Percentiles rank a stretch among this genome's conserved stretches.
Conservation (phyloP, 2,113 vertebrate species). For the Noctilio leporinus region DNA sequence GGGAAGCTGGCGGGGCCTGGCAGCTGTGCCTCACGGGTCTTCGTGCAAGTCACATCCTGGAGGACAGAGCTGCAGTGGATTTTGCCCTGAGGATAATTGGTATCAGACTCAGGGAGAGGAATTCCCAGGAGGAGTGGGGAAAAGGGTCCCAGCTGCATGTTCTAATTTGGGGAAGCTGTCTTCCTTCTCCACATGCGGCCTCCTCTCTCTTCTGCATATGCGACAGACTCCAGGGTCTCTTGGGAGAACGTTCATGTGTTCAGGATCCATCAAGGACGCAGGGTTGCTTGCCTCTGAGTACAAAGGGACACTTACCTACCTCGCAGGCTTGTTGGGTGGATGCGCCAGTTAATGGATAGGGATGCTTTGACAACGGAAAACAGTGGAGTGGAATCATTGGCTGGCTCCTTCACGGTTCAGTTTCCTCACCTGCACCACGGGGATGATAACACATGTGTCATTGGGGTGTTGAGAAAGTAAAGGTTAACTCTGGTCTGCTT, state of each 20-base stretch:
- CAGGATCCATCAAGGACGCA: not conserved
- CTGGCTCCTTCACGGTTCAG: not conserved
- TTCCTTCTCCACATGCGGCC: not conserved
- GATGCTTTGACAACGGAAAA: not conserved
- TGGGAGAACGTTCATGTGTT: not conserved
- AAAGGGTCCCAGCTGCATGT: not conserved
- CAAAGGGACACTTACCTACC: not conserved
- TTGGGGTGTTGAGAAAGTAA: not conserved
- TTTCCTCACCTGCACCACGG: not conserved
- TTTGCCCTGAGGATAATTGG: not conserved
- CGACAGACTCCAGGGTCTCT: not conserved
- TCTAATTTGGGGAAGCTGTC: no score
- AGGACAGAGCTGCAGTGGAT: fast-evolving
- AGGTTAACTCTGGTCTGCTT: not conserved
- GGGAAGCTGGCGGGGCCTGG: no score
- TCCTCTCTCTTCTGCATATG: not conserved
- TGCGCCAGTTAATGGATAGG: not conserved
- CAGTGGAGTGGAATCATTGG: not conserved
- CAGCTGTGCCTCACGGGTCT: not conserved
- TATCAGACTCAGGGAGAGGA: not conserved
- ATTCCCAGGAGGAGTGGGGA: fast-evolving
- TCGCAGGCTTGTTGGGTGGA: not conserved
- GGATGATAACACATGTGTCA: not conserved
- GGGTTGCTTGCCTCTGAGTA: not conserved
- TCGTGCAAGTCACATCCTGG: not conserved